Evolutionary conservation across 2,888 invertebrate genomes (phyloP).

Genomic region (Volucella inflata): DNA sequence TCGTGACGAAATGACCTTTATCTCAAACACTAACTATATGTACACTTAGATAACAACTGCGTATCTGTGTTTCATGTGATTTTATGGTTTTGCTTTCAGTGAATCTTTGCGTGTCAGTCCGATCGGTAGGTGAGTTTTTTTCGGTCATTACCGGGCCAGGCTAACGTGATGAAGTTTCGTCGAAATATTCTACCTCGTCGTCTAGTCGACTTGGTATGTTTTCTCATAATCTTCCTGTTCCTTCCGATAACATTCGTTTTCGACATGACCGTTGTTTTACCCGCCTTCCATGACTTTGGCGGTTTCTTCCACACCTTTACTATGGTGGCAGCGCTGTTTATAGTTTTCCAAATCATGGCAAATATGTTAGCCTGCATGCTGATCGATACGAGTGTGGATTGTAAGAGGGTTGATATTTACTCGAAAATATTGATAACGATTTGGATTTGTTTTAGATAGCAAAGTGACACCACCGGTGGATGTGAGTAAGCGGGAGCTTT

Average conservation of each 20-base stretch:
- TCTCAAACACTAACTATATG: not conserved
- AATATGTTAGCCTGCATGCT: constrained; percentile 91
- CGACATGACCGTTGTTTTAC: constrained; percentile 88
- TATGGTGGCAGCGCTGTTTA: constrained; percentile 87
- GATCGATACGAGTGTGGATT: constrained; percentile 90
- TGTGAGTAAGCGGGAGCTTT: constrained; percentile 80
- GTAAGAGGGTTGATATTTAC: constrained; percentile 79
- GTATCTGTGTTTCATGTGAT: constrained; percentile 32
- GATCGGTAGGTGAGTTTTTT: not conserved
- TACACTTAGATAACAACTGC: constrained; percentile 21
- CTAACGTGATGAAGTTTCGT: constrained; percentile 77
- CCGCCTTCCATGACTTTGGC: constrained; percentile 86
- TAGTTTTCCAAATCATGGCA: constrained; percentile 90
- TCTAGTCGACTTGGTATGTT: constrained; percentile 79
- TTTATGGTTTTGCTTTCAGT: constrained; percentile 36
- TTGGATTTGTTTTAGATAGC: constrained; percentile 69
- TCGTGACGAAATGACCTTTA: constrained; percentile 29
- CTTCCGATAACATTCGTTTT: constrained; percentile 80
- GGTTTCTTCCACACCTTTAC: constrained; percentile 85
- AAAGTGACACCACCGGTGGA: constrained; percentile 81
- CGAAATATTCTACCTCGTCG: constrained; percentile 78
- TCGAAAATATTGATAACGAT: not conserved
- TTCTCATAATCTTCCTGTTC: constrained; percentile 77
- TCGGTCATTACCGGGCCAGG: not conserved
- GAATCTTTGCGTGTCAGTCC: constrained; percentile 8